Percentiles rank a stretch among this genome's conserved stretches.
phyloP scores from a whole-genome alignment of 2,888 invertebrate genomes.

The Chromoteleia sp. region DNA sequence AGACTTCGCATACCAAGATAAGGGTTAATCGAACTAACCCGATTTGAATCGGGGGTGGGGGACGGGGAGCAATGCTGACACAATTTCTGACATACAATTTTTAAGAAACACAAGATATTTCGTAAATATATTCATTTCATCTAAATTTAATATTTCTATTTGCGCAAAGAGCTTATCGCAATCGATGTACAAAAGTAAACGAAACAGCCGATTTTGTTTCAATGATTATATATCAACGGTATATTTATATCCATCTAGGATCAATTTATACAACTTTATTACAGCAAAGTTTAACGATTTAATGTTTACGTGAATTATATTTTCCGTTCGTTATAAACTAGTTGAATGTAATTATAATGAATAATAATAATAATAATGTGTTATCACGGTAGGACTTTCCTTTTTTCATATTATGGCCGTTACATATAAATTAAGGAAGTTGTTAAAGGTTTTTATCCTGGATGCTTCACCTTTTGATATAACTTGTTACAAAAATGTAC shows the following conservation, averaged over 20 bases:
- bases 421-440: neutral
- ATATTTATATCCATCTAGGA: neutral
- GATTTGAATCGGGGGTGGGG: slow-evolving; percentile 33
- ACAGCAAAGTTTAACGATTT: neutral
- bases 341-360: slow-evolving; percentile 7
- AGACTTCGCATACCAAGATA: slow-evolving; percentile 42
- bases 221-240: neutral
- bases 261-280: slow-evolving; percentile 4
- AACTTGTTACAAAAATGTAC: slow-evolving; percentile 18
- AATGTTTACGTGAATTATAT: neutral
- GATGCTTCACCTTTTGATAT: slow-evolving; percentile 17
- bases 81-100: slow-evolving; percentile 45
- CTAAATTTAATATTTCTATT: slow-evolving; percentile 36
- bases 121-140: slow-evolving; percentile 26
- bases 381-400: slow-evolving; percentile 49
- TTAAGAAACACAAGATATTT: slow-evolving; percentile 23
- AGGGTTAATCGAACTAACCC: slow-evolving; percentile 47
- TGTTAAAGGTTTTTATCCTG: neutral
- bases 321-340: slow-evolving; percentile 4
- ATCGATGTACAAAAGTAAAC: slow-evolving; percentile 51
- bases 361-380: slow-evolving; percentile 3
- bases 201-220: slow-evolving; percentile 6
- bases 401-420: slow-evolving; percentile 29
- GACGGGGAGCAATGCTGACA: slow-evolving; percentile 30
- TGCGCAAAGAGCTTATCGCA: slow-evolving; percentile 53